Conservation (phyloP, 2,113 vertebrate genomes). For the Bombycilla garrulus region DNA sequence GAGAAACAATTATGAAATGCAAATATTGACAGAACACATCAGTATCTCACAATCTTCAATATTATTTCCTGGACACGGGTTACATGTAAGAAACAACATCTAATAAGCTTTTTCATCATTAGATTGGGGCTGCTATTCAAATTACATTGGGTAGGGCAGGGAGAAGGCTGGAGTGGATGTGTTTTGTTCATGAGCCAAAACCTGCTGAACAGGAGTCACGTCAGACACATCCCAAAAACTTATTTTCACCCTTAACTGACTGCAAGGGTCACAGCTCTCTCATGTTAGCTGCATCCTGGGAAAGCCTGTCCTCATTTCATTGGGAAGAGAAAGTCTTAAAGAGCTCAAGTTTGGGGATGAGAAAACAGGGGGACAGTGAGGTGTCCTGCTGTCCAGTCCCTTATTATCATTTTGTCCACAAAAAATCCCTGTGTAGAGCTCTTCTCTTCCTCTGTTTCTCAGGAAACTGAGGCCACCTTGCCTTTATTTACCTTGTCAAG, state of each 20-base stretch:
- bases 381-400: not conserved
- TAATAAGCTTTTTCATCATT: constrained; percentile 33
- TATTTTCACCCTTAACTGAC: not conserved
- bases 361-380: not conserved
- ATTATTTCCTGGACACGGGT: constrained; percentile 1
- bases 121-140: not conserved
- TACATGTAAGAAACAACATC: constrained; percentile 1
- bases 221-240: not conserved
- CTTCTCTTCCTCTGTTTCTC: not conserved
- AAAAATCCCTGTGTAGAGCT: not conserved
- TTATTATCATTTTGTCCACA: not conserved
- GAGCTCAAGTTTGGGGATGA: not conserved
- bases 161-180: not conserved
- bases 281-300: not conserved
- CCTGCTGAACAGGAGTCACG: not conserved
- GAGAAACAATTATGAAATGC: constrained; percentile 66
- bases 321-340: not conserved
- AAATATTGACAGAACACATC: constrained; percentile 48
- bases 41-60: constrained; percentile 12
- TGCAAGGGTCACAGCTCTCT: not conserved
- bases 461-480: not conserved
- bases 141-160: not conserved
- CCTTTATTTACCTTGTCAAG: not conserved
- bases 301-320: not conserved
- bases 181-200: not conserved